Base-by-base conservation (phyloP, 1,140 invertebrate species). In the Aphis gossypii region DNA sequence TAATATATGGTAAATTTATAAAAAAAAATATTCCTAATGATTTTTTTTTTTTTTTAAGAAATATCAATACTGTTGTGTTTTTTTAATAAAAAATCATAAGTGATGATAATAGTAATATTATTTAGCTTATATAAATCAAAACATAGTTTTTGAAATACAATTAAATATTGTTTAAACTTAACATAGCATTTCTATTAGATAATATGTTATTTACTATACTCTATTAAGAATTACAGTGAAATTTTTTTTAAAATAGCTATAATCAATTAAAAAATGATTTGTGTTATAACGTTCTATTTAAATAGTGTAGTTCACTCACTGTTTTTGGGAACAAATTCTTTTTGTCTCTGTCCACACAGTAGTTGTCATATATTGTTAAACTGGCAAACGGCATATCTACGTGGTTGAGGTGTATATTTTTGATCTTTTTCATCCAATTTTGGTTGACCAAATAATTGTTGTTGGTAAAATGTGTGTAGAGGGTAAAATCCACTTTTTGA, bases 321-420 rank as follows among this genome's bases (percentile, higher is more conserved):
- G 92, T 86, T 93, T 93, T 93, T 93, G 35, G 48, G 92, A 41
- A 93, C 92, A 93, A 82, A 83, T 93, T 93, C 92, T 93, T 93
- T 93, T 56, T 51, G 92, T 83, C 92, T 93, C 92, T 93, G 92
- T 44, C 92, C 92, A 93, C 92, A 93, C 92, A 93, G 93, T 91
- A 92, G 93, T 90, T 90, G 93, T 94, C 68, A 94, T 60, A 93
- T 90, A 76, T 94, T 90, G 23, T 94, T 94, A 82, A 94, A 87
- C 60, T 94, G 95, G 90, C 96, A 96, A 95, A 96, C 96, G 93
- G 96, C 95, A 95, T 97, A 96, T 94, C 97, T 95, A 94, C 97
- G 97, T 35, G 96, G 97, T 95, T 97, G 97, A 20, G 97, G 97
- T 9, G 97, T 97, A 94, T 97, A 97, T 94, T 96, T 97, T 94